Conservation (phyloP, 2,113 vertebrate genomes). For the Gadus macrocephalus region DNA sequence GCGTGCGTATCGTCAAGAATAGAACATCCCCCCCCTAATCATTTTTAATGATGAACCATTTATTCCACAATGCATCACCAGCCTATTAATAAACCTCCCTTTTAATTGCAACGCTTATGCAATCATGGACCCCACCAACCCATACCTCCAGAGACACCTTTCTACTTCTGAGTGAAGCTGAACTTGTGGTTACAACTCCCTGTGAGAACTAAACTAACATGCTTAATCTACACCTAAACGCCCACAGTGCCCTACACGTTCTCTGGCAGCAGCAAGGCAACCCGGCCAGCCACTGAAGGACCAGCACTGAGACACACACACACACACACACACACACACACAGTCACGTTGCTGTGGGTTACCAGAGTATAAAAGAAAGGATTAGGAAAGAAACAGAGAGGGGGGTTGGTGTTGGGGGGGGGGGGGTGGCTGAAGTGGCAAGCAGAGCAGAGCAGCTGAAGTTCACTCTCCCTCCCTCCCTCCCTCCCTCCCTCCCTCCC, state of each 20-base stretch:
- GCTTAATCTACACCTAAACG: not conserved
- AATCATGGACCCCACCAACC: not conserved
- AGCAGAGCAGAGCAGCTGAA: slow-evolving; percentile 10
- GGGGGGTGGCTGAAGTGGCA: not conserved
- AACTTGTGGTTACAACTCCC: too few relatives aligned
- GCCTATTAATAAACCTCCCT: slow-evolving; percentile 19
- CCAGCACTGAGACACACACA: slow-evolving; percentile 20
- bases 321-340: slow-evolving; percentile 14
- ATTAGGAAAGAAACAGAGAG: slow-evolving; percentile 43
- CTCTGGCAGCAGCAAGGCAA: too few relatives aligned
- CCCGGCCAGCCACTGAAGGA: slow-evolving; percentile 40
- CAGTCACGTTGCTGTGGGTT: slow-evolving; percentile 62
- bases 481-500: not conserved
- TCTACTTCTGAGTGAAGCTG: too few relatives aligned
- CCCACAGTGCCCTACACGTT: too few relatives aligned
- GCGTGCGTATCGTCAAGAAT: too few relatives aligned
- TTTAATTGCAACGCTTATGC: slow-evolving; percentile 12
- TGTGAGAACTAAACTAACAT: not conserved
- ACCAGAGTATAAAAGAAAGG: slow-evolving; percentile 62
- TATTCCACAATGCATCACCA: slow-evolving; percentile 29
- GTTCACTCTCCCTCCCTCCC: not conserved
- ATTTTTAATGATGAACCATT: slow-evolving; percentile 66
- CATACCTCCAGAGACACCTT: too few relatives aligned
- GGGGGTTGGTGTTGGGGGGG: not conserved
- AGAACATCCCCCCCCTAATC: too few relatives aligned